Evolutionary conservation across 2,797 vertebrate genomes (phyloP).

Genomic region (Falco cherrug): DNA sequence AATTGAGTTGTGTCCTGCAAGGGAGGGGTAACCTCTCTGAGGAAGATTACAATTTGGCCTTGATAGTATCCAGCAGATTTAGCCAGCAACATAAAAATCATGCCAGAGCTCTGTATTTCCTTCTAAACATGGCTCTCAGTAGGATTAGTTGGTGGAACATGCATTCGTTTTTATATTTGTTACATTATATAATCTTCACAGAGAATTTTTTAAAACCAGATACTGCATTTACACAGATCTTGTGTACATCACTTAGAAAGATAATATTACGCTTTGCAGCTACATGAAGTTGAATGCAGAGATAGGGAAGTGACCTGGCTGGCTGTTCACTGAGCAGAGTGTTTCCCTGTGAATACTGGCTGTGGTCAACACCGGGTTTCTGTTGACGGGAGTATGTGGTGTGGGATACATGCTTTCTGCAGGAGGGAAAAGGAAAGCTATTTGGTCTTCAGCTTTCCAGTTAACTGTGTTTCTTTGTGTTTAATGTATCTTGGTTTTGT

Average conservation of each 20-base stretch:
- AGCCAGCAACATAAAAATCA: neutral
- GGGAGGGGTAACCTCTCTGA: neutral
- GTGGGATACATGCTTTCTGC: neutral
- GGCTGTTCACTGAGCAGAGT: neutral
- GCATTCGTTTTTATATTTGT: neutral
- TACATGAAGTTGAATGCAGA: neutral
- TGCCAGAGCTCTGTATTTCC: neutral
- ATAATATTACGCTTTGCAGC: neutral
- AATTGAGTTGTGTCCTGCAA: neutral
- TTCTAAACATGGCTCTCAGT: fast-evolving
- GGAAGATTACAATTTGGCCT: neutral
- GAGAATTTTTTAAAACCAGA: neutral
- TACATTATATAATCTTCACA: neutral
- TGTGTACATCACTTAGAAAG: neutral
- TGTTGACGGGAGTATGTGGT: neutral
- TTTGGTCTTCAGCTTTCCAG: neutral
- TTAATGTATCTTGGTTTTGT: neutral
- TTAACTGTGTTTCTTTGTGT: neutral
- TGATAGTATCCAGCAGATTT: neutral
- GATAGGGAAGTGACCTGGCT: neutral
- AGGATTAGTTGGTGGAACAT: neutral
- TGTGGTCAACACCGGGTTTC: neutral
- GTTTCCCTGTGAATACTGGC: neutral
- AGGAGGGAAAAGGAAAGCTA: neutral
- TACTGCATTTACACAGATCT: neutral